Evolutionary conservation across 2,888 invertebrate genomes (phyloP), one percentile per base, ranked within the genome.

Genomic region (Pachycephus smyrnensis): DNA sequence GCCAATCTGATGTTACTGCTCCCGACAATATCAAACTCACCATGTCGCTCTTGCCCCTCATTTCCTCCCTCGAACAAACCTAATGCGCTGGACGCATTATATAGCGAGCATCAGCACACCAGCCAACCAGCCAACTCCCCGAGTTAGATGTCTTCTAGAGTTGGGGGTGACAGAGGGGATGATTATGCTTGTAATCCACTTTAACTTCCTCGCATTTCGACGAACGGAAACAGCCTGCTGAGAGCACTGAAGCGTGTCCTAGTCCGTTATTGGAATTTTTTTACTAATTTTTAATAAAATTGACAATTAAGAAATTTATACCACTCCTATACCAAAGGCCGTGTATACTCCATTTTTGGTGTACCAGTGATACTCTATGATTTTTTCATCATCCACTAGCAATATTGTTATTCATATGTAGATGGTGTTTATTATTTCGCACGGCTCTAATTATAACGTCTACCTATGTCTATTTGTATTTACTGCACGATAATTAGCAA

Each of bases 1-100:
- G 79, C 79, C 79, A 76, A 79, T 77, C 79, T 75, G 68, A 37
- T 73, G 74, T 73, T 69, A 73, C 55, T 76, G 73, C 73, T 76
- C 79, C 76, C 55, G 37, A 73, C 74, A 74, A 79, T 76, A 76
- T 79, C 76, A 79, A 79, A 73, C 76, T 73, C 73, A 35, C 76
- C 12, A 3, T 30, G 74, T 11, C 36, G 12, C 74, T 75, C 33
- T 23, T 30, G 32, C n/a, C 68, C 32, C 75, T 37, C 68, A 32
- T 30, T 68, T 68, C 40, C 68, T 30, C n/a, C 36, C 74, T 33
- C 74, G 74, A 33, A 33, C 74, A 15, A 71, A 9, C 31, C 71
- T 71, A 71, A 31, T 31, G 71, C 33, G 71, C 31, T 30, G 71
- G 71, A 71, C 71, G 71, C 71, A 31, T 71, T 71, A 71, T 71